Conservation (phyloP, 2,113 vertebrate genomes). For the Acanthochromis polyacanthus region DNA sequence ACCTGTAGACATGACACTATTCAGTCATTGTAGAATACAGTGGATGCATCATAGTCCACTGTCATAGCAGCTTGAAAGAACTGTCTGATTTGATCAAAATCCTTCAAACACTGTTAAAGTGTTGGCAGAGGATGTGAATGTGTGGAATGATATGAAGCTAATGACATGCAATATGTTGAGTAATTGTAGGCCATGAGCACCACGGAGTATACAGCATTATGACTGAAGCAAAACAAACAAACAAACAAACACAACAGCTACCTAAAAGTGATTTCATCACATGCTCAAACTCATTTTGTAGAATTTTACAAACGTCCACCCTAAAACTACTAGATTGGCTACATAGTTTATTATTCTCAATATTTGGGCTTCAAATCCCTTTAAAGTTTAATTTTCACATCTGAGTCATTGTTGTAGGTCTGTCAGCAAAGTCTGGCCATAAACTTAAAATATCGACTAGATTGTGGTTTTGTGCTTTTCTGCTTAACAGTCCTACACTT, state of each 20-base stretch:
- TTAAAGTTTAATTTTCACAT: too few relatives aligned
- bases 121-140: not conserved
- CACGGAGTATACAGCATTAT: not conserved
- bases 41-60: not conserved
- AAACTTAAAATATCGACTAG: too few relatives aligned
- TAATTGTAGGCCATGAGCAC: not conserved
- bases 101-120: not conserved
- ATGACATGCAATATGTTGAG: not conserved
- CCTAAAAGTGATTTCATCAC: not conserved
- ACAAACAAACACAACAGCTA: not conserved
- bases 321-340: not conserved
- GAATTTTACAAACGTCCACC: not conserved
- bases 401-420: too few relatives aligned
- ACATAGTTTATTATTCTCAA: too few relatives aligned
- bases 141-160: not conserved
- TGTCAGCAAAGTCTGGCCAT: too few relatives aligned
- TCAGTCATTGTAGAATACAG: not conserved
- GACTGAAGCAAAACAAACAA: not conserved
- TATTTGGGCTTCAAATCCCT: too few relatives aligned
- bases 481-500: too few relatives aligned
- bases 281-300: not conserved
- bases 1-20: not conserved
- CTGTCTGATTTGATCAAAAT: not conserved
- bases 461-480: too few relatives aligned
- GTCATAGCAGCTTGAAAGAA: constrained; percentile 2